A percentile compares a stretch with the other conserved stretches of the same genome.
Evolutionary conservation across 2,113 vertebrate species (phyloP).

Genomic region (Narcine bancroftii): DNA sequence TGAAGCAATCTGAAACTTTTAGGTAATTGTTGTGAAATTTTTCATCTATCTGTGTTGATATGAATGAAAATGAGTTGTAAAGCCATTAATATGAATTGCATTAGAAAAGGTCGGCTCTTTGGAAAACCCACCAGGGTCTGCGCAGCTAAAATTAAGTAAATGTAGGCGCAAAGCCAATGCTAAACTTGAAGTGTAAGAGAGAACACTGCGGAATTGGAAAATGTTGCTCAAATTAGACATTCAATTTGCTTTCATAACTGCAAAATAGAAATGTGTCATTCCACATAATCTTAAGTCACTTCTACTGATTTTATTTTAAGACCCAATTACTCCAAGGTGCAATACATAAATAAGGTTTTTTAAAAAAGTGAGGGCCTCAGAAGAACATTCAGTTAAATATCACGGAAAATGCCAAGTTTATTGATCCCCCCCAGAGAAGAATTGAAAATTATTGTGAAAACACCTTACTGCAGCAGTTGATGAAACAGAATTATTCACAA

Average conservation of each 20-base stretch:
- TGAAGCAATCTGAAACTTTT: conserved; percentile 15
- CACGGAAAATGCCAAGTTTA: neutral
- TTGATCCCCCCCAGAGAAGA: neutral
- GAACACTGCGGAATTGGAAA: neutral
- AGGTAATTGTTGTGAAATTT: conserved; percentile 15
- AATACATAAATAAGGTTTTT: neutral
- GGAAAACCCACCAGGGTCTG: conserved; percentile 11
- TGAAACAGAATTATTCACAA: neutral
- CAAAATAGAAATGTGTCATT: neutral
- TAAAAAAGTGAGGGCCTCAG: neutral
- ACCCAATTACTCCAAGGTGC: neutral
- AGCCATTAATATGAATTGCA: conserved; percentile 33
- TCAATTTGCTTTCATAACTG: neutral
- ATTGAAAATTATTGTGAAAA: neutral
- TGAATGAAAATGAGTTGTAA: conserved; percentile 33
- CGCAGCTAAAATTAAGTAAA: neutral
- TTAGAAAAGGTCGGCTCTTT: conserved; percentile 32
- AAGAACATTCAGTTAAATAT: neutral
- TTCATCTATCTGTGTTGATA: conserved; percentile 32
- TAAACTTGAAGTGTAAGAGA: neutral
- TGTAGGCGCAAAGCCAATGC: neutral
- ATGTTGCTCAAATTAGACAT: neutral
- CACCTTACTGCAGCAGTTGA: neutral
- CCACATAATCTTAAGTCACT: conserved; percentile 10
- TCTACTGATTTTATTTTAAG: neutral